Conservation (phyloP, 2,797 vertebrate genomes). For the Pristis pectinata region DNA sequence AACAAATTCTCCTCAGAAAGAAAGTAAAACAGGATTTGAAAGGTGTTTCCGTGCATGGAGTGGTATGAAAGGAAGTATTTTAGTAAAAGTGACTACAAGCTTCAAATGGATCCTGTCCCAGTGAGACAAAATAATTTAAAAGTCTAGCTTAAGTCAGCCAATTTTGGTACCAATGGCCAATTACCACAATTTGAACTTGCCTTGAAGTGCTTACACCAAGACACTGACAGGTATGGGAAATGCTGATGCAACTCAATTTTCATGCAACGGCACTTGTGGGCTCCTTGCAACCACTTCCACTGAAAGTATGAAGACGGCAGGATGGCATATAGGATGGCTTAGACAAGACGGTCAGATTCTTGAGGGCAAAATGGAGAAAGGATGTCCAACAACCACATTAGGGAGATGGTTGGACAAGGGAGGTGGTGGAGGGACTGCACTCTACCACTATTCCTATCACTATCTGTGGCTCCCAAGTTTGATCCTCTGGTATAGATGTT, state of each 20-base stretch:
- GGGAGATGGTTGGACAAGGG: background rate
- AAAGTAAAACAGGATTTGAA: background rate
- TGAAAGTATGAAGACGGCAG: background rate
- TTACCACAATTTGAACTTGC: background rate
- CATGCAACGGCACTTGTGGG: background rate
- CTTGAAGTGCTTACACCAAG: background rate
- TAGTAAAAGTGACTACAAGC: background rate
- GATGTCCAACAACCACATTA: background rate
- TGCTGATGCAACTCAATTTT: background rate
- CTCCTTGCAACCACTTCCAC: background rate
- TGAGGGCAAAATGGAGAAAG: background rate
- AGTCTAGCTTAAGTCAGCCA: background rate
- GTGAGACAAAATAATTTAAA: background rate
- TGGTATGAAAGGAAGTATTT: background rate
- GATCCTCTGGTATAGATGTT: background rate
- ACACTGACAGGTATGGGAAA: background rate
- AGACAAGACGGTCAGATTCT: background rate
- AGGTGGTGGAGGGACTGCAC: too few relatives aligned
- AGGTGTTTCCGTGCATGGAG: background rate
- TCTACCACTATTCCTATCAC: background rate
- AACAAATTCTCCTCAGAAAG: background rate
- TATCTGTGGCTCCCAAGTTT: background rate
- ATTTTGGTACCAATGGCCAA: background rate
- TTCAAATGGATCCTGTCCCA: background rate
- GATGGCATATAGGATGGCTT: background rate